Evolutionary conservation across 2,797 vertebrate species (phyloP).

Genomic region (Smutsia temminckii): DNA sequence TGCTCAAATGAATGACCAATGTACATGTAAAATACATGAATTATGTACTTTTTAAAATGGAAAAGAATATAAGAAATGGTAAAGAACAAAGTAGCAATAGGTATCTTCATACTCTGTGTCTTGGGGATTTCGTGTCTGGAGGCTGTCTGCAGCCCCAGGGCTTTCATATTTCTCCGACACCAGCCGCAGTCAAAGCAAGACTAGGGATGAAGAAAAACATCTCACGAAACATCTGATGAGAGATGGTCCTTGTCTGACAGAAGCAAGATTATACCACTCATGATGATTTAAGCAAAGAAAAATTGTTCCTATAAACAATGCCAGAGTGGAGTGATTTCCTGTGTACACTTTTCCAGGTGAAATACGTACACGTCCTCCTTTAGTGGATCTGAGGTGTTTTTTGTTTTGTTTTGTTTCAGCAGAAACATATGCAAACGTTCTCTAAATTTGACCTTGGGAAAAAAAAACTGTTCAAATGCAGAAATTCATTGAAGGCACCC

Average conservation of each 20-base stretch:
- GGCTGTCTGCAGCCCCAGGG: background rate
- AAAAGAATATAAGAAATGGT: background rate
- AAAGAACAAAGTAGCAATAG: background rate
- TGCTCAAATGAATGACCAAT: background rate
- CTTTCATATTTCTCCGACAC: background rate
- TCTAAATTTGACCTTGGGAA: conserved; percentile 55
- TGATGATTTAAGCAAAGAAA: conserved; percentile 71
- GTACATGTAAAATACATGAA: background rate
- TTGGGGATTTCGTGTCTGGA: background rate
- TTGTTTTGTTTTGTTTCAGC: background rate
- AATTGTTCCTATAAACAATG: conserved; percentile 61
- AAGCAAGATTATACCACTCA: conserved; percentile 64
- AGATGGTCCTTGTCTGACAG: conserved; percentile 62
- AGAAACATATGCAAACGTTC: conserved; percentile 36
- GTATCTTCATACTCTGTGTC: background rate
- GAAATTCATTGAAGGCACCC: background rate
- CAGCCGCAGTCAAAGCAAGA: conserved; percentile 29
- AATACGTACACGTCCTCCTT: conserved; percentile 5
- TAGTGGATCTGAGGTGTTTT: background rate
- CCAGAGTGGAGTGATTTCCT: background rate
- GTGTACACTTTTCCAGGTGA: conserved; percentile 55
- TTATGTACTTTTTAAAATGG: background rate
- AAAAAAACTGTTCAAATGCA: background rate
- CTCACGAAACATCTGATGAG: conserved; percentile 45
- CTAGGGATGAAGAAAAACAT: conserved; percentile 35